Evolutionary conservation across 2,113 vertebrate genomes (phyloP), one percentile per base, ranked within the genome.

Genomic region (Carlito syrichta): DNA sequence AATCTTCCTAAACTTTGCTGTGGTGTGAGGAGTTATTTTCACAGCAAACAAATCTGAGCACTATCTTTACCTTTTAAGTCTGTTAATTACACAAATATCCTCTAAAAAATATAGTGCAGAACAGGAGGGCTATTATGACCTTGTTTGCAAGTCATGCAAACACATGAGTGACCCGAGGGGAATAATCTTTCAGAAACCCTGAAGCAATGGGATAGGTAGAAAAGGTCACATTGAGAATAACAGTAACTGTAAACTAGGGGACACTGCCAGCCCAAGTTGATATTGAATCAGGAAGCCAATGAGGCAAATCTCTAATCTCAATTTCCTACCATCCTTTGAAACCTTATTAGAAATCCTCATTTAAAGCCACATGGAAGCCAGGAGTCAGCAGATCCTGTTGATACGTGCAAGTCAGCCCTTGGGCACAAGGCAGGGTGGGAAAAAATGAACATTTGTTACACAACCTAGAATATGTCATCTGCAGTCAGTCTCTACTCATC

Each of bases 401-500:
- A 23, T 25, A 23, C 1, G 16, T 14, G n/a, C 11, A 45, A 0
- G 3, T 8, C 27, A 4, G 5, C 45, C 38, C 62, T 25, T 35
- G 74, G 58, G 62, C 60, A 32, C 17, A 54, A 25, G 30, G 11
- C 19, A 32, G 17, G 17, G 3, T 35, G 5, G 60, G 19, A 13
- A 30, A 27, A 8, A 14, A 35, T 32, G 12, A 73, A 40, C 5
- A 25, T 1, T 8, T 0, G 10, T 6, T 5, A 56, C n/a, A n/a
- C 6, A 10, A 12, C 10, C 17, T 20, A 4, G 14, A 35, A 54
- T 1, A 27, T 13, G 12, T 4, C 8, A 1, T 6, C 27, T 54
- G 11, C 0, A 0, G n/a, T 14, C 38, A 8, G 8, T 4, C 3
- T 73, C 68, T 38, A 11, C 7, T 43, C 13, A 16, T 73, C 5